phyloP scores from a whole-genome alignment of 2,888 invertebrate species.

The Dermolepida albohirtum region DNA sequence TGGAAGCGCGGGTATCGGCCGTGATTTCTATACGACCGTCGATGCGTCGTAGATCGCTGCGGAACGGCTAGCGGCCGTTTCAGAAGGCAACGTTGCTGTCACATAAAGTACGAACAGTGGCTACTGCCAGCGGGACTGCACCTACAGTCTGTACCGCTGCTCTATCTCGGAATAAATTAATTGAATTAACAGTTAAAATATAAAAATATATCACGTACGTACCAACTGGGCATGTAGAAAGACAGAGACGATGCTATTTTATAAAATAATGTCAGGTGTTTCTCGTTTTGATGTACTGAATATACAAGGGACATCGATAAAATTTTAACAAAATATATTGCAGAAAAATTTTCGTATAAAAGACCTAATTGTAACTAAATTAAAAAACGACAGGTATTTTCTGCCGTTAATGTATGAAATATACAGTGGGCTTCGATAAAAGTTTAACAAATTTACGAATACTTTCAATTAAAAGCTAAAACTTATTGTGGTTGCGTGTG shows the following conservation, averaged over 20 bases:
- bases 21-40: conserved; percentile 30
- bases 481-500: too few species aligned
- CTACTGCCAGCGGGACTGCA: conserved; percentile 7
- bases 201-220: conserved; percentile 8
- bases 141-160: background rate
- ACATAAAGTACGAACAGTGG: conserved; percentile 8
- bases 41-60: conserved; percentile 41
- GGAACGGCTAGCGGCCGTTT: background rate
- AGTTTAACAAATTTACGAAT: too few species aligned
- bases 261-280: background rate
- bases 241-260: background rate
- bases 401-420: too few species aligned
- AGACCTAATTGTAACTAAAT: too few species aligned
- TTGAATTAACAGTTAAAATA: conserved; percentile 2
- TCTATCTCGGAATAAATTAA: conserved; percentile 17
- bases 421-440: too few species aligned
- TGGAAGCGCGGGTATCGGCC: too few species aligned
- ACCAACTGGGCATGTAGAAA: background rate
- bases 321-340: too few species aligned
- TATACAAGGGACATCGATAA: too few species aligned
- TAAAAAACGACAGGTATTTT: too few species aligned
- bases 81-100: conserved; percentile 8
- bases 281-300: background rate
- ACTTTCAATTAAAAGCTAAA: too few species aligned
- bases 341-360: too few species aligned